These are phyloP conservation scores for Falco berigora DNA, from an alignment of 2,797 vertebrate genomes.

Conservation along the genomic window DNA sequence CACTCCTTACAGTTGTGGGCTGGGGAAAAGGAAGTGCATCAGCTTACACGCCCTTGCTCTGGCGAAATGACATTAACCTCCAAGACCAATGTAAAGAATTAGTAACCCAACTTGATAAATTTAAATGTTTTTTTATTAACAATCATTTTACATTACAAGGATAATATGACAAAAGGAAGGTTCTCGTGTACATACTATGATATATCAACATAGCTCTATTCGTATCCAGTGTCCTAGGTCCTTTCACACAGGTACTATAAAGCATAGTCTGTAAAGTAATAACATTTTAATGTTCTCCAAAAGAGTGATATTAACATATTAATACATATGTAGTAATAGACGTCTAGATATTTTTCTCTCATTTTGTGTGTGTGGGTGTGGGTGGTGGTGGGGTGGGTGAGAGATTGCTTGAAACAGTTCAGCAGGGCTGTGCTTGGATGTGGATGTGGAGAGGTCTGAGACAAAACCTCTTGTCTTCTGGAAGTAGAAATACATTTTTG, in stretches of 20 bases:
- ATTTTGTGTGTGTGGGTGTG: slow-evolving; percentile 29
- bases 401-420: slow-evolving; percentile 56
- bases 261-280: slow-evolving; percentile 78
- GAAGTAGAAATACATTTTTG: slow-evolving; percentile 41
- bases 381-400: slow-evolving; percentile 5
- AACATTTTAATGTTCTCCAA: slow-evolving; percentile 70
- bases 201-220: slow-evolving; percentile 81
- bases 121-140: slow-evolving; percentile 82
- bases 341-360: slow-evolving; percentile 67
- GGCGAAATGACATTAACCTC: background rate
- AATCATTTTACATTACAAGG: slow-evolving; percentile 82
- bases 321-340: slow-evolving; percentile 76
- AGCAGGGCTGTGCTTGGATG: slow-evolving; percentile 61
- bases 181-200: slow-evolving; percentile 78
- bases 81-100: background rate
- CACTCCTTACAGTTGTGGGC: background rate
- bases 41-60: background rate
- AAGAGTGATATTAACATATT: slow-evolving; percentile 80
- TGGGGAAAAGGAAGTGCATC: background rate
- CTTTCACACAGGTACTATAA: slow-evolving; percentile 83
- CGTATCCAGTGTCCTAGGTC: slow-evolving; percentile 85
- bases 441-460: background rate
- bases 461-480: background rate
- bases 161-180: slow-evolving; percentile 83
- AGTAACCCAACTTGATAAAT: slow-evolving; percentile 25